These are phyloP conservation scores for Illadopsis cleaveri DNA, from an alignment of 2,113 vertebrate species.

Conservation along the genomic window DNA sequence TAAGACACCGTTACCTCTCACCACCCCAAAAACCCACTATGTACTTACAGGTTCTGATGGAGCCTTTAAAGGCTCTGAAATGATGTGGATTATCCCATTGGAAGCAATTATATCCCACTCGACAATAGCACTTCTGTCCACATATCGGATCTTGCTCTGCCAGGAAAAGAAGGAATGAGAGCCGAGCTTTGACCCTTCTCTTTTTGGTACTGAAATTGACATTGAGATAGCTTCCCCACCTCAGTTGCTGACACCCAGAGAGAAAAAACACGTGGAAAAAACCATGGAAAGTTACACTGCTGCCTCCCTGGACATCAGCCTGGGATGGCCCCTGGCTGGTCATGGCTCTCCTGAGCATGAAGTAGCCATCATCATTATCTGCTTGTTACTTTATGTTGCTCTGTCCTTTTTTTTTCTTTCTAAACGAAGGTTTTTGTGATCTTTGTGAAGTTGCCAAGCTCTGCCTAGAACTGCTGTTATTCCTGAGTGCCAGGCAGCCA, in stretches of 20 bases:
- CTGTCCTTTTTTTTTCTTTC: background rate
- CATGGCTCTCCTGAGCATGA: background rate
- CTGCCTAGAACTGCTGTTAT: background rate
- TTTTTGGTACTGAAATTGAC: background rate
- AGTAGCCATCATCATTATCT: background rate
- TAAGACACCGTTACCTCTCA: background rate
- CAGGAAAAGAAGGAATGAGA: background rate
- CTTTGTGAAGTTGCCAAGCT: background rate
- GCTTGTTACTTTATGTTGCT: background rate
- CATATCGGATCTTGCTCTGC: constrained; percentile 75
- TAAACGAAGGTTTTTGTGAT: background rate
- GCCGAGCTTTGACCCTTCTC: background rate
- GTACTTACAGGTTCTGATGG: constrained; percentile 77
- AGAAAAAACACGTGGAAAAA: background rate
- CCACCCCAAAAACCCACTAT: background rate
- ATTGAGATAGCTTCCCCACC: background rate
- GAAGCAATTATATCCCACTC: constrained; percentile 85
- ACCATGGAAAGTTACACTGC: rapidly evolving
- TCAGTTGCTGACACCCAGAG: background rate
- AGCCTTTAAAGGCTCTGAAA: constrained; percentile 85
- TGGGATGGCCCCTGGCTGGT: background rate
- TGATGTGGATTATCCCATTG: constrained; percentile 91
- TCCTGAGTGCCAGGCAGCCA: background rate
- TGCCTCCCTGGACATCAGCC: background rate
- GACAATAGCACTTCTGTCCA: constrained; percentile 82